Evolutionary conservation across 2,113 vertebrate species (phyloP).

Genomic region (Eulacestoma nigropectus): DNA sequence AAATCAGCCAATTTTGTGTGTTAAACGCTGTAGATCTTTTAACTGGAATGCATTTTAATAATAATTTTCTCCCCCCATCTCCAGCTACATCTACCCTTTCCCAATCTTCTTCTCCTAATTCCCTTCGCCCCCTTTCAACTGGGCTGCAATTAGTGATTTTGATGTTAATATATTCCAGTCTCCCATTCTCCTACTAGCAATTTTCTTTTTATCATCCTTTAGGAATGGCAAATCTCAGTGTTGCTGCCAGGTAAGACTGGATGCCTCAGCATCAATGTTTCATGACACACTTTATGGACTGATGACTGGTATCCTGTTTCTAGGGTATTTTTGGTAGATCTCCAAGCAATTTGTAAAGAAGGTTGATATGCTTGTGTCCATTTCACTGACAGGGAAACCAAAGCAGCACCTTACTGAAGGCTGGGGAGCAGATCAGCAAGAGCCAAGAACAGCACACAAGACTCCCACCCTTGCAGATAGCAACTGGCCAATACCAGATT

Average conservation of each 20-base stretch:
- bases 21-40: neutral
- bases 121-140: neutral
- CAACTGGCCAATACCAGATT: neutral
- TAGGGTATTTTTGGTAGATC: neutral
- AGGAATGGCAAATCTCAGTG: neutral
- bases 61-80: neutral
- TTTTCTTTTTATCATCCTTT: neutral
- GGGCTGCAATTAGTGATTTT: neutral
- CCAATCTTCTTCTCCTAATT: neutral
- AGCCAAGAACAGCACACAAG: neutral
- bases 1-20: neutral
- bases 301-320: neutral
- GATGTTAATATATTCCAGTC: neutral
- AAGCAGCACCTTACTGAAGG: neutral
- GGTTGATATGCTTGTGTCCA: accelerated
- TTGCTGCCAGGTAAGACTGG: neutral
- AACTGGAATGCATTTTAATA: neutral
- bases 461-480: neutral
- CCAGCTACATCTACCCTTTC: neutral
- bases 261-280: neutral
- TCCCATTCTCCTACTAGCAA: neutral
- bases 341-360: neutral
- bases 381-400: neutral
- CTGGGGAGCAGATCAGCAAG: neutral
- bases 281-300: neutral